Evolutionary conservation across 2,888 invertebrate genomes (phyloP), one percentile per base, ranked within the genome.

Genomic region (Podabrus alpinus): DNA sequence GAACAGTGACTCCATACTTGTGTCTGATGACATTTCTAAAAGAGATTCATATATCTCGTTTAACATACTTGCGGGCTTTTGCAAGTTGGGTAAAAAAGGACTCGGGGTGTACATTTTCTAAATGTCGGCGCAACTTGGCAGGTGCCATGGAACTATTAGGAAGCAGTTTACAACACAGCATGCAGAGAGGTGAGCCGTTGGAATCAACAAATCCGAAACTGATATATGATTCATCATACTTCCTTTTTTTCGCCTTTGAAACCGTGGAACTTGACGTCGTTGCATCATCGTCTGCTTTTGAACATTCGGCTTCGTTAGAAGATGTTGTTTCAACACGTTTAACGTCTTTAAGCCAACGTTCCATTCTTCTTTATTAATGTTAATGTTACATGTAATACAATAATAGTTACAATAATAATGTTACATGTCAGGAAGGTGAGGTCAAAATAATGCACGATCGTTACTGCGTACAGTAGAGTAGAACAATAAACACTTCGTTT

Each of bases 111-210:
- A 69, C 17, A 61, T 9, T 17, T 69, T 69, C 70, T 60, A 61
- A 69, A 69, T 69, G 61, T 17, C 70, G 61, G 21, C 64, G 66
- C 25, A 66, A 62, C 64, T 71, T 66, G 25, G 66, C 71, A 15
- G 71, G 71, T n/a, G 64, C 66, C 70, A 15, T 69, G 60, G 70
- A 69, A 59, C 70, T 69, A 69, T 69, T 69, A 60, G 70, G 70
- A 19, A 66, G 29, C 61, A 71, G 19, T 25, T 71, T 71, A 15
- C 29, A 64, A 64, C 71, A 71, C 64, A 71, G 25, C 29, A 71
- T 64, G 64, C 71, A 66, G 29, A 62, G 71, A 71, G 71, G 66
- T 25, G 10, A 15, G 64, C 29, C 25, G 64, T 71, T 24, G 45
- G 45, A 45, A 45, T n/a, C n/a, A n/a, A n/a, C n/a, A n/a, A n/a